Percentiles rank a stretch among this genome's conserved stretches.
These are phyloP conservation scores for Oscarella lobularis DNA, from an alignment of 37 sponge, comb jelly and placozoan species.

Conservation along the genomic window DNA sequence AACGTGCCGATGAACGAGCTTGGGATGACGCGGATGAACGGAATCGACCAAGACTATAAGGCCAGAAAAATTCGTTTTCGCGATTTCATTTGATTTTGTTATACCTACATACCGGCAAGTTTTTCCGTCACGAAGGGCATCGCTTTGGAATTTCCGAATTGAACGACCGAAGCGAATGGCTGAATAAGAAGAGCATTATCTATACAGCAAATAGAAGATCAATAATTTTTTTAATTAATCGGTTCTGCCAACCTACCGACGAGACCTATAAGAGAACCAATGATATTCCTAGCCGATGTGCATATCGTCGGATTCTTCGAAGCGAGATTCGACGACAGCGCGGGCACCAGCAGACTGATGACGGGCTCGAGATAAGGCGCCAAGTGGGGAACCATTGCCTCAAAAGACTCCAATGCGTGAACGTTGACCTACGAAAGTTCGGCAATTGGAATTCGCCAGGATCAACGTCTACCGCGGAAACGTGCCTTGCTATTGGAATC, in stretches of 20 bases:
- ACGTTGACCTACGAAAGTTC: constrained; percentile 88
- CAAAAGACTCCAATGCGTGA: constrained; percentile 52
- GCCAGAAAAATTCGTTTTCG: too few relatives aligned
- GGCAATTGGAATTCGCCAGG: too few relatives aligned
- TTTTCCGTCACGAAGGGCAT: constrained; percentile 53
- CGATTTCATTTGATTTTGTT: too few relatives aligned
- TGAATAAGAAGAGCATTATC: constrained; percentile 55
- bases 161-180: constrained; percentile 37
- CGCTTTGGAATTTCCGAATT: constrained; percentile 48
- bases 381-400: constrained; percentile 50
- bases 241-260: too few relatives aligned
- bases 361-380: constrained; percentile 34
- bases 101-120: constrained; percentile 67
- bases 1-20: constrained; percentile 44
- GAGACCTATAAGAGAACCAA: constrained; percentile 34
- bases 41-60: not conserved
- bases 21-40: not conserved
- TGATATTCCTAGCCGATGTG: constrained; percentile 26
- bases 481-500: constrained; percentile 82
- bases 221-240: too few relatives aligned
- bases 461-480: too few relatives aligned
- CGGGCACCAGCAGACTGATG: constrained; percentile 21
- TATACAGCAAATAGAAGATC: constrained; percentile 8
- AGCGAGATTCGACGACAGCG: constrained; percentile 55
- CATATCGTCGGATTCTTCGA: constrained; percentile 46